A percentile compares a stretch with the other conserved stretches of the same genome.
Conservation (phyloP, 2,113 vertebrate genomes). For the Burhinus bistriatus region DNA sequence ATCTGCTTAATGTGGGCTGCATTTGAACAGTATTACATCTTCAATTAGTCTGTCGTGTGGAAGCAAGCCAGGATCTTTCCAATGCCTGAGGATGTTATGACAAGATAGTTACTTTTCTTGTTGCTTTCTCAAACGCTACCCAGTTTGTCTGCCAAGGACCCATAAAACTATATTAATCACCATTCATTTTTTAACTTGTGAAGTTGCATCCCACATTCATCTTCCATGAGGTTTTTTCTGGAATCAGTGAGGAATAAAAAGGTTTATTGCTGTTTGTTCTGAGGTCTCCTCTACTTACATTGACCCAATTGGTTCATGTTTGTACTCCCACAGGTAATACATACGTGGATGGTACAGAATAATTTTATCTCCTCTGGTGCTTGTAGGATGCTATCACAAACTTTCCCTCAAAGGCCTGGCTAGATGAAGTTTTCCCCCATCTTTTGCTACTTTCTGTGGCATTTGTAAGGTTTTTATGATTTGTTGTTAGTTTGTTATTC, state of each 20-base stretch:
- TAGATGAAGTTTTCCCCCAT: background rate
- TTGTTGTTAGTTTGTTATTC: background rate
- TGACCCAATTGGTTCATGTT: background rate
- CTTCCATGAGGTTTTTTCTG: background rate
- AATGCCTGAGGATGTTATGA: slow-evolving; percentile 53
- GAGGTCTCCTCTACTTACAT: background rate
- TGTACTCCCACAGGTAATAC: background rate
- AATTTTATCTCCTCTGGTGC: background rate
- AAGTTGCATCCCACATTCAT: background rate
- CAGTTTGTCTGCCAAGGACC: slow-evolving; percentile 23
- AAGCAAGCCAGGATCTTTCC: slow-evolving; percentile 33
- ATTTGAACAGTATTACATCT: slow-evolving; percentile 30
- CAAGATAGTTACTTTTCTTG: slow-evolving; percentile 51
- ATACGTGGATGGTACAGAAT: background rate
- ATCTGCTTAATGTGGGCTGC: slow-evolving; percentile 15
- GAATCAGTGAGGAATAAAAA: background rate
- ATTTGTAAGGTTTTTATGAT: background rate
- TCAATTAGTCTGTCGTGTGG: slow-evolving; percentile 20
- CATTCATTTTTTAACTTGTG: slow-evolving; percentile 4
- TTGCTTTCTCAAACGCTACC: slow-evolving; percentile 40
- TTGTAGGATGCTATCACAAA: background rate
- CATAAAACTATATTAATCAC: slow-evolving; percentile 29
- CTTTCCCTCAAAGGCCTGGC: background rate
- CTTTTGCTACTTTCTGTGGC: background rate
- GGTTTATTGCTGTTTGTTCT: background rate